These are phyloP conservation scores for Theropithecus gelada DNA, from an alignment of 2,113 vertebrate species.

Conservation along the genomic window DNA sequence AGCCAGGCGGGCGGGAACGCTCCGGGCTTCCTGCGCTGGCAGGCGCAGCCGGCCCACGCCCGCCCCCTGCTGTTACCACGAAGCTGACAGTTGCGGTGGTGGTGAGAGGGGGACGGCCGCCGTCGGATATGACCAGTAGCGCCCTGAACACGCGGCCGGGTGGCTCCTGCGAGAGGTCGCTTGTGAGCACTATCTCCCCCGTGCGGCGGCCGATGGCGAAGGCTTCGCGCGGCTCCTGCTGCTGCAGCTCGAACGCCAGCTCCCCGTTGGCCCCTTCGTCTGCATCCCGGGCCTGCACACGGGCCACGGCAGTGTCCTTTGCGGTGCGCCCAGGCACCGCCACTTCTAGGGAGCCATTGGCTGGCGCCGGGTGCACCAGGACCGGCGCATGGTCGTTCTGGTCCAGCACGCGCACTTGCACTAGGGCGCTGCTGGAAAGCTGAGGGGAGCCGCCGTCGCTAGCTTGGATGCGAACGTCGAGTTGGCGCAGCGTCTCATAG, in stretches of 20 bases:
- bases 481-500: conserved; percentile 91
- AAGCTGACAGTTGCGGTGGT: conserved; percentile 91
- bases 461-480: conserved; percentile 93
- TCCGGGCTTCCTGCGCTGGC: conserved; percentile 20
- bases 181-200: conserved; percentile 90
- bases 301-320: conserved; percentile 90
- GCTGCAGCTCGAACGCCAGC: conserved; percentile 90
- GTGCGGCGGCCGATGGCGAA: conserved; percentile 92
- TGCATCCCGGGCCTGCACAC: conserved; percentile 92
- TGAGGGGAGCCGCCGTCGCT: conserved; percentile 93
- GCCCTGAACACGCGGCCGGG: conserved; percentile 88
- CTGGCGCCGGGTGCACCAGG: conserved; percentile 89
- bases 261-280: conserved; percentile 93
- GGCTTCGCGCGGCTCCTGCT: conserved; percentile 85
- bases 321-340: conserved; percentile 91
- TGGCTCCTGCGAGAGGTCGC: conserved; percentile 91
- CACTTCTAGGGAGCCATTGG: conserved; percentile 92
- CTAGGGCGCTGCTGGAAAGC: conserved; percentile 91
- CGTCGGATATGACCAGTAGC: conserved; percentile 89
- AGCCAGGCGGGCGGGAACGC: conserved; percentile 68
- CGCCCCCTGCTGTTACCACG: conserved; percentile 87
- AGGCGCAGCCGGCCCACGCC: conserved; percentile 73
- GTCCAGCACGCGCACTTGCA: conserved; percentile 93
- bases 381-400: conserved; percentile 95
- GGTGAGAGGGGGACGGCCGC: conserved; percentile 90